Percentiles rank a stretch among this genome's conserved stretches.
These are phyloP conservation scores for Chesias legatella DNA, from an alignment of 2,888 invertebrate genomes.

Conservation along the genomic window DNA sequence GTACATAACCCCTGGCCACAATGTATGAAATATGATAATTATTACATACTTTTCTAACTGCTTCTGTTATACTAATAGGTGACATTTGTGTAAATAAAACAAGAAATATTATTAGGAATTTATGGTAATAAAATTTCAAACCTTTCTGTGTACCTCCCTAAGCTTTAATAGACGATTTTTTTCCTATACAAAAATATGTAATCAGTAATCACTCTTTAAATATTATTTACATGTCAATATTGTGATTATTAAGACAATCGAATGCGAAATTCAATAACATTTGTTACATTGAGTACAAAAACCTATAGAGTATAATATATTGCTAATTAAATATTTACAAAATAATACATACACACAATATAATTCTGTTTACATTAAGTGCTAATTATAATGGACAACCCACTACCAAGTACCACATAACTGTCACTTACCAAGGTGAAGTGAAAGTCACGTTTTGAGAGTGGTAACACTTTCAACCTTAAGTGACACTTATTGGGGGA, in stretches of 20 bases:
- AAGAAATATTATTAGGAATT: slow-evolving; percentile 39
- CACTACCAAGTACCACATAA: too few species aligned
- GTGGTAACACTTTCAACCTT: too few species aligned
- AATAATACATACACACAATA: slow-evolving; percentile 49
- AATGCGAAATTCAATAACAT: slow-evolving; percentile 32
- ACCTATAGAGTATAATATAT: slow-evolving; percentile 41
- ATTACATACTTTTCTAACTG: too few species aligned
- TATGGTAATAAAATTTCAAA: slow-evolving; percentile 57
- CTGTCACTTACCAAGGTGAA: too few species aligned
- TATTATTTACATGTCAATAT: slow-evolving; percentile 55
- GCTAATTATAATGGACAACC: slow-evolving; percentile 13
- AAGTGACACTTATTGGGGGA: too few species aligned
- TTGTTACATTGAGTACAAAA: slow-evolving; percentile 58
- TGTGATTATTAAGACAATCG: slow-evolving; percentile 9
- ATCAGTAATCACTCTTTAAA: slow-evolving; percentile 41
- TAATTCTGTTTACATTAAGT: slow-evolving; percentile 22
- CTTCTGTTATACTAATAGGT: too few species aligned
- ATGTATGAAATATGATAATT: too few species aligned
- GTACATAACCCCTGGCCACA: too few species aligned
- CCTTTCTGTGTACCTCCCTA: slow-evolving; percentile 39
- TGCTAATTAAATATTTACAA: slow-evolving; percentile 62
- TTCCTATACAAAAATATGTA: slow-evolving; percentile 70
- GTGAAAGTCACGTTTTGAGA: too few species aligned
- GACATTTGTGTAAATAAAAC: slow-evolving; percentile 11
- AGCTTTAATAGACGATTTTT: slow-evolving; percentile 42